These are phyloP conservation scores for Polylopha cassiicola DNA, from an alignment of 2,888 invertebrate species.

Conservation along the genomic window DNA sequence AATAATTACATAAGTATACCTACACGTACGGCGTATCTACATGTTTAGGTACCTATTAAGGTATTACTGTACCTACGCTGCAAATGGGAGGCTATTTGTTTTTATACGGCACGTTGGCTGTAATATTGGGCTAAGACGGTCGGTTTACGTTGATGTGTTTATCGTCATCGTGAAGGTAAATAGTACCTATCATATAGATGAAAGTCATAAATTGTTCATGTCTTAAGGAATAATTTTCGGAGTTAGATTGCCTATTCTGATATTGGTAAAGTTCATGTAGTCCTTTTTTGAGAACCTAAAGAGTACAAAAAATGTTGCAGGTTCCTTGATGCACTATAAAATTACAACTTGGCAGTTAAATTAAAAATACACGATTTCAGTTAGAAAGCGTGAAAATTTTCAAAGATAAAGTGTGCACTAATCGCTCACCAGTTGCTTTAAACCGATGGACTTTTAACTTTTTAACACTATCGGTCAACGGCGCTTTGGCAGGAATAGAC, in stretches of 20 bases:
- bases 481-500: conserved; percentile 29
- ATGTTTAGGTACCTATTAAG: conserved; percentile 8
- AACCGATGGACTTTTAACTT: conserved; percentile 39
- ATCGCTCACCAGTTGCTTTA: conserved; percentile 39
- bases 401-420: conserved; percentile 29
- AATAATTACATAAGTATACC: conserved; percentile 52
- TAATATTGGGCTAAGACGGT: conserved; percentile 1
- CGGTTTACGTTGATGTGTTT: conserved; percentile 1
- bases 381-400: conserved; percentile 1
- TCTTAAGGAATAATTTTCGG: too few species aligned
- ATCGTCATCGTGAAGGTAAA: conserved; percentile 3
- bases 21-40: conserved; percentile 27
- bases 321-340: too few species aligned
- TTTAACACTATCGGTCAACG: conserved; percentile 39
- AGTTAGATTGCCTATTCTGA: too few species aligned
- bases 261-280: too few species aligned
- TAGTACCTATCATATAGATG: not conserved
- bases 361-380: not conserved
- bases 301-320: too few species aligned
- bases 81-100: conserved; percentile 13
- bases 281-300: too few species aligned
- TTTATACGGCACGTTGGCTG: conserved; percentile 15
- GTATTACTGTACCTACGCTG: conserved; percentile 1
- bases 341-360: not conserved
- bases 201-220: too few species aligned